Percentiles rank a stretch among this genome's conserved stretches.
phyloP scores from a whole-genome alignment of 2,888 invertebrate genomes.

The Chloroclystis v-ata region DNA sequence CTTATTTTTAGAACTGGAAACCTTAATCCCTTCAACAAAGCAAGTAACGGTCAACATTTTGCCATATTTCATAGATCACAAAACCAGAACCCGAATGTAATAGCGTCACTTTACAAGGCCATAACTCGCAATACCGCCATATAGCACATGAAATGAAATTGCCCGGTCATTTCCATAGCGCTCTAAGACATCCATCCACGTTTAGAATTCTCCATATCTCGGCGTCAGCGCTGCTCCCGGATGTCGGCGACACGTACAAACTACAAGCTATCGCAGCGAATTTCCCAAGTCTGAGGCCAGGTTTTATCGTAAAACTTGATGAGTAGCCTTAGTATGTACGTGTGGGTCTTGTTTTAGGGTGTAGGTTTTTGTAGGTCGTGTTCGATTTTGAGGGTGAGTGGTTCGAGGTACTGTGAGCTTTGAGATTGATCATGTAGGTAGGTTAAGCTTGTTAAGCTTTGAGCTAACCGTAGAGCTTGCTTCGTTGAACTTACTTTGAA shows the following conservation, averaged over 20 bases:
- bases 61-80: neutral
- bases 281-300: conserved; percentile 3
- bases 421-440: no score
- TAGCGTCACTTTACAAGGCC: neutral
- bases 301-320: conserved; percentile 18
- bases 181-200: conserved; percentile 9
- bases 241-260: conserved; percentile 19
- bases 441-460: no score
- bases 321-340: conserved; percentile 8
- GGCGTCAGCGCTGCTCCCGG: conserved; percentile 15
- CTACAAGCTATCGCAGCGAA: conserved; percentile 13
- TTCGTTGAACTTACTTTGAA: no score
- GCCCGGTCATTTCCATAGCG: neutral
- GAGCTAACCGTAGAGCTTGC: no score
- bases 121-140: neutral
- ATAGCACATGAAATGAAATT: neutral
- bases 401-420: no score
- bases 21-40: no score
- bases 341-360: neutral
- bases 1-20: no score
- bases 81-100: neutral
- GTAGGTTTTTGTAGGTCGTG: no score
- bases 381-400: no score
- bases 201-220: conserved; percentile 14
- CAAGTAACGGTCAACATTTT: no score